phyloP scores from a whole-genome alignment of 2,888 invertebrate species.

The Lasiommata megera region DNA sequence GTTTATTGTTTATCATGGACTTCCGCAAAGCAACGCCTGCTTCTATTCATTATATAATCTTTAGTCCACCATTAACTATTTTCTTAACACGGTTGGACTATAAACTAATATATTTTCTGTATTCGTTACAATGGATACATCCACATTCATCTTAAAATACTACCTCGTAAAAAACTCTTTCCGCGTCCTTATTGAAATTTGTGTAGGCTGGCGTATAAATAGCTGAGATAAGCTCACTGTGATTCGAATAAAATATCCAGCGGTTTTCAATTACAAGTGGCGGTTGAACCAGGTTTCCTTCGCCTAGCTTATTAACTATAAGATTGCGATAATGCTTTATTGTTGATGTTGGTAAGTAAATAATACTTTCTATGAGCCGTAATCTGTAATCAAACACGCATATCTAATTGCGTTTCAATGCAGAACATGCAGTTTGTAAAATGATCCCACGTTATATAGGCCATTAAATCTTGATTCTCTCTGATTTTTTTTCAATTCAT shows the following conservation, averaged over 20 bases:
- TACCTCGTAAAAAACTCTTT: conserved; percentile 16
- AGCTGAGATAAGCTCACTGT: conserved; percentile 42
- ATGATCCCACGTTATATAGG: conserved; percentile 20
- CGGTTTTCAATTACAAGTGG: conserved; percentile 48
- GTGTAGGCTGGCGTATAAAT: conserved; percentile 35
- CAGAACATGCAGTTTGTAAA: conserved; percentile 3
- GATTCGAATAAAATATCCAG: conserved; percentile 42
- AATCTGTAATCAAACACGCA: conserved; percentile 34
- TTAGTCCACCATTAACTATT: too few species aligned
- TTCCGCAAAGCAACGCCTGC: too few species aligned
- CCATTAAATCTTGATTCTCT: too few species aligned
- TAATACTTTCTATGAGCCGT: conserved; percentile 35
- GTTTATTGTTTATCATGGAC: too few species aligned
- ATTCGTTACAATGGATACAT: not conserved
- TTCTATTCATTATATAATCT: too few species aligned
- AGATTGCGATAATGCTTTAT: conserved; percentile 38
- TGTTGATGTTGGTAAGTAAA: conserved; percentile 35
- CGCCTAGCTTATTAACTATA: conserved; percentile 44
- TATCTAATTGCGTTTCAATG: conserved; percentile 30
- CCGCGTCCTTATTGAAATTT: conserved; percentile 27
- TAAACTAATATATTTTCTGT: too few species aligned
- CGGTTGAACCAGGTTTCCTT: conserved; percentile 44
- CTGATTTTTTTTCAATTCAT: too few species aligned
- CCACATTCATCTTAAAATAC: not conserved
- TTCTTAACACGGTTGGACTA: too few species aligned